Conservation (phyloP, 2,113 vertebrate species). For the Thalassoma bifasciatum region DNA sequence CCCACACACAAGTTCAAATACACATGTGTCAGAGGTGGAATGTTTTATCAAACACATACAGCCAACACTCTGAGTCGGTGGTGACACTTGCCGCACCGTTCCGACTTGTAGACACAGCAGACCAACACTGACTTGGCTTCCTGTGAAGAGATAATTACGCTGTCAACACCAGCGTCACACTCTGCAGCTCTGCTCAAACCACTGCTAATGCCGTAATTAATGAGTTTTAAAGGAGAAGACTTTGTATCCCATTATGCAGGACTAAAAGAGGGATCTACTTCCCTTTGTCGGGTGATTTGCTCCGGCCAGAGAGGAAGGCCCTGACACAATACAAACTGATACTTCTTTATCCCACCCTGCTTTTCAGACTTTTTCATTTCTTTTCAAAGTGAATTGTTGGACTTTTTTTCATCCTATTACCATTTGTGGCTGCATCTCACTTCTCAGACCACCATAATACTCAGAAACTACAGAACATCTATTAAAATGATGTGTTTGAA, state of each 20-base stretch:
- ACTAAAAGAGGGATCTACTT: neutral
- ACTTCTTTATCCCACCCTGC: neutral
- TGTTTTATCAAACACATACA: constrained; percentile 5
- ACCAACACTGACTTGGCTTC: neutral
- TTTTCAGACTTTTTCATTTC: neutral
- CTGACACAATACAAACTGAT: neutral
- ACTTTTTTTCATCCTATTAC: neutral
- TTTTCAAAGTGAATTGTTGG: neutral
- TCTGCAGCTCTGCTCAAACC: neutral
- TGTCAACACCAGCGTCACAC: neutral
- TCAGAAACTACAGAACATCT: no score
- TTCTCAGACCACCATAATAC: neutral
- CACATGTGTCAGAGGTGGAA: constrained; percentile 27
- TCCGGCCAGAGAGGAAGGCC: neutral
- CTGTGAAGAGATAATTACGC: constrained; percentile 7
- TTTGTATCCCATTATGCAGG: neutral
- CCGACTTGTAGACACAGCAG: constrained; percentile 7
- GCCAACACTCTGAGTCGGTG: constrained; percentile 8
- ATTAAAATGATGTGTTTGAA: no score
- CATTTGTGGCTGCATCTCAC: neutral
- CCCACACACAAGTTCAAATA: constrained; percentile 38
- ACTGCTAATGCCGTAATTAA: constrained; percentile 5
- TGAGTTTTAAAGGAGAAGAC: neutral
- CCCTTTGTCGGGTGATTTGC: constrained; percentile 4
- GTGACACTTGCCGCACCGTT: neutral